Conservation (phyloP, 2,797 vertebrate species). For the Babyrousa celebensis region DNA sequence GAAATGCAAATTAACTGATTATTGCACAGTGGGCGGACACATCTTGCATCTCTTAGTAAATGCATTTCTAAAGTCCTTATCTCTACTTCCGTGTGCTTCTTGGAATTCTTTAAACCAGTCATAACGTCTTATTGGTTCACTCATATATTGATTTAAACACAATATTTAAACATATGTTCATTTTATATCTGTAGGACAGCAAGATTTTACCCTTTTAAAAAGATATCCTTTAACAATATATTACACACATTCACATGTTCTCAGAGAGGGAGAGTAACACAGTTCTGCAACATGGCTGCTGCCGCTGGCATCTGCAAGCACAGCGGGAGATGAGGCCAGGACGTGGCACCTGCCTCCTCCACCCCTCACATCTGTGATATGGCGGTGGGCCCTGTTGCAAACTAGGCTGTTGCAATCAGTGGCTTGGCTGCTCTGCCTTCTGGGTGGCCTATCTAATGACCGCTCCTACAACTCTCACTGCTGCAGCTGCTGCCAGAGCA, state of each 20-base stretch:
- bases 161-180: background rate
- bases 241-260: background rate
- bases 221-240: background rate
- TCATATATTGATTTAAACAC: background rate
- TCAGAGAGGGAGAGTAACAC: background rate
- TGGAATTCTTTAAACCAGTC: background rate
- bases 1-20: slow-evolving; percentile 39
- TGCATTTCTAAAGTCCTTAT: background rate
- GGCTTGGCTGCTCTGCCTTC: background rate
- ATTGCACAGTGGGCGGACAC: background rate
- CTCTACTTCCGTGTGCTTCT: background rate
- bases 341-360: background rate
- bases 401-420: background rate
- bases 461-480: background rate
- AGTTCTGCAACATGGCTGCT: background rate
- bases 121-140: background rate
- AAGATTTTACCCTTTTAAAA: background rate
- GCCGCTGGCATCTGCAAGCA: too few relatives aligned
- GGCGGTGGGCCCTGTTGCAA: background rate
- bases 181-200: slow-evolving; percentile 15
- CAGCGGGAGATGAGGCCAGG: background rate
- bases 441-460: background rate
- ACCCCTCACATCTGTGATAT: background rate
- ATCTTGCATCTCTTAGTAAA: background rate
- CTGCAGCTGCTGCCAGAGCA: background rate